These are phyloP conservation scores for Lepidochrysops patricia DNA, from an alignment of 2,888 invertebrate genomes.

Conservation along the genomic window DNA sequence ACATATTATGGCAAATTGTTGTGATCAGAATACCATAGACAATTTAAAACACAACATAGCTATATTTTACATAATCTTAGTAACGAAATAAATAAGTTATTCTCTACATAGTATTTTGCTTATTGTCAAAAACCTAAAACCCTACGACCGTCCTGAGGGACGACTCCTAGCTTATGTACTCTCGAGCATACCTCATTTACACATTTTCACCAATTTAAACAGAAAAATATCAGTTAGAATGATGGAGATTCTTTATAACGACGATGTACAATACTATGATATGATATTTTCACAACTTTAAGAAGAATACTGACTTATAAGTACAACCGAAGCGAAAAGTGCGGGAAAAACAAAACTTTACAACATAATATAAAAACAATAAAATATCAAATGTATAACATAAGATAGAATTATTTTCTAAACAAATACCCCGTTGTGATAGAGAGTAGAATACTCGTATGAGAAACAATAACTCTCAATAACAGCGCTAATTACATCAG, in stretches of 20 bases:
- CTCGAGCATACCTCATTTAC: constrained; percentile 8
- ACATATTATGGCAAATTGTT: constrained; percentile 66
- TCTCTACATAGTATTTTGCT: constrained; percentile 60
- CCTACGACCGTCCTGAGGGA: constrained; percentile 31
- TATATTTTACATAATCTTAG: constrained; percentile 69
- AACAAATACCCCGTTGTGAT: not conserved
- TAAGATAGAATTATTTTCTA: constrained; percentile 16
- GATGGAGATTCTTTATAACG: constrained; percentile 9
- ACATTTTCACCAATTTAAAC: constrained; percentile 2
- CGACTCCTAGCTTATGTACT: constrained; percentile 54
- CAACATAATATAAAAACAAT: constrained; percentile 27
- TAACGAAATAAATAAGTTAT: constrained; percentile 70
- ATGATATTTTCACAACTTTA: constrained; percentile 39
- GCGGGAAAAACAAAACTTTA: constrained; percentile 28
- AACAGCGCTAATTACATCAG: not conserved
- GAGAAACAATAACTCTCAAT: not conserved
- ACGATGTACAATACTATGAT: constrained; percentile 35
- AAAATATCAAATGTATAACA: constrained; percentile 27
- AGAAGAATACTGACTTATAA: constrained; percentile 41
- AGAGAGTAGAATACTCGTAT: not conserved
- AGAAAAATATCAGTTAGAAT: constrained; percentile 1
- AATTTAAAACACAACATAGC: constrained; percentile 69
- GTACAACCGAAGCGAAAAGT: constrained; percentile 39
- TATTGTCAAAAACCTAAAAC: constrained; percentile 68
- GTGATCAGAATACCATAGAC: constrained; percentile 58